Evolutionary conservation across 2,888 invertebrate species (phyloP), one percentile per base, ranked within the genome.

Genomic region (Melieria picta): DNA sequence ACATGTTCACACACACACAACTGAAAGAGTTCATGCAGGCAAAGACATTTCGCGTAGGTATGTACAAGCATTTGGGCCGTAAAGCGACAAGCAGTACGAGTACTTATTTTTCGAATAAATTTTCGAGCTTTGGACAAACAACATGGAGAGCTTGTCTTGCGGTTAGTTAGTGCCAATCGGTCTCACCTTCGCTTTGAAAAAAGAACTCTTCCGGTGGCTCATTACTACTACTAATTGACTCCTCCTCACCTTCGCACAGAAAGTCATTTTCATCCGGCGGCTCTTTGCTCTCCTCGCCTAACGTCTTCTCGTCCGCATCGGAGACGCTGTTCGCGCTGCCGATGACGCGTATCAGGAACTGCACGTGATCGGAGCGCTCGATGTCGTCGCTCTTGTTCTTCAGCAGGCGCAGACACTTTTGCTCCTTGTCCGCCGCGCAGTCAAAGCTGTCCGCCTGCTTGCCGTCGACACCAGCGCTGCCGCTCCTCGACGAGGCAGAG

Each of bases 271-370:
- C 87, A 79, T 87, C 87, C 73, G 80, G 80, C 65, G 80, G 80
- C 67, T 85, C 85, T 71, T 82, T 83, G 30, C 68, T 69, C 9
- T 83, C 83, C 66, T 85, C 86, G 30, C 78, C 75, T 52, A 78
- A 74, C 60, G 92, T 90, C 69, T 91, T 90, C 69, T 92, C 91
- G 87, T 92, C 91, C 65, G 81, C 81, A 66, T 79, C 77, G 4
- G 78, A 80, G 58, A 91, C 90, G 30, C 65, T 67, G 52, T 42
- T 60, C 45, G 42, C 60, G 13, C n/a, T 61, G 45, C 67, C 60
- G 10, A 67, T 67, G 85, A 96, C 96, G 2, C 94, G 95, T 82
- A 97, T 97, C 72, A 96, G 90, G 86, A 97, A 98, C 87, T 96
- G 95, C 0, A 96, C 94, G 84, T 98, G 97, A 85, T 96, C 96